These are phyloP conservation scores for Protodeltote pygarga DNA, from an alignment of 2,888 invertebrate genomes.

Conservation along the genomic window DNA sequence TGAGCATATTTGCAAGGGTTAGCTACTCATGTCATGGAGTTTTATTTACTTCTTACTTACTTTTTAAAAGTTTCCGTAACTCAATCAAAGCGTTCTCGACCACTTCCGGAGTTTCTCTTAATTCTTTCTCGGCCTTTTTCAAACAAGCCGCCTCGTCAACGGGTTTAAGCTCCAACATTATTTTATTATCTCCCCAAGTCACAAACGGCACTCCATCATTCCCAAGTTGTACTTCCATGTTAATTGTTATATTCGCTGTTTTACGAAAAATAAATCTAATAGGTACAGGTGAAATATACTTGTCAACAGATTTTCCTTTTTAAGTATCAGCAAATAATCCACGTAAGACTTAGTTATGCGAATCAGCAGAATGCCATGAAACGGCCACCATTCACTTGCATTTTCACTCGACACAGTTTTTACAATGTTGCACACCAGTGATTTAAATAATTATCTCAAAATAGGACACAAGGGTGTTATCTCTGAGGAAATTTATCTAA, in stretches of 20 bases:
- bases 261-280: neutral
- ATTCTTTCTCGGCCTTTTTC: conserved; percentile 89
- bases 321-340: conserved; percentile 1
- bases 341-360: conserved; percentile 17
- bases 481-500: neutral
- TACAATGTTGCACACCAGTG: conserved; percentile 13
- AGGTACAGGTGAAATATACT: neutral
- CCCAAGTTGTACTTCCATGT: conserved; percentile 82
- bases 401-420: conserved; percentile 53
- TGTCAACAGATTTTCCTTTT: neutral
- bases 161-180: conserved; percentile 89
- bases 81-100: conserved; percentile 87
- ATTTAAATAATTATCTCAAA: conserved; percentile 26
- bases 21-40: too few relatives aligned
- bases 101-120: conserved; percentile 90
- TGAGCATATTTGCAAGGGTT: too few relatives aligned
- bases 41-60: conserved; percentile 69
- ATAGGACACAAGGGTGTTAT: conserved; percentile 5
- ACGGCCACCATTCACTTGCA: conserved; percentile 61
- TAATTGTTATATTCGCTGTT: conserved; percentile 16
- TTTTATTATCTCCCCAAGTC: conserved; percentile 86
- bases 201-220: conserved; percentile 87
- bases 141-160: conserved; percentile 83
- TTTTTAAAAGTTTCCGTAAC: conserved; percentile 86
- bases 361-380: conserved; percentile 47